phyloP scores from a whole-genome alignment of 2,113 vertebrate species.

The Chloropsis cyanopogon region DNA sequence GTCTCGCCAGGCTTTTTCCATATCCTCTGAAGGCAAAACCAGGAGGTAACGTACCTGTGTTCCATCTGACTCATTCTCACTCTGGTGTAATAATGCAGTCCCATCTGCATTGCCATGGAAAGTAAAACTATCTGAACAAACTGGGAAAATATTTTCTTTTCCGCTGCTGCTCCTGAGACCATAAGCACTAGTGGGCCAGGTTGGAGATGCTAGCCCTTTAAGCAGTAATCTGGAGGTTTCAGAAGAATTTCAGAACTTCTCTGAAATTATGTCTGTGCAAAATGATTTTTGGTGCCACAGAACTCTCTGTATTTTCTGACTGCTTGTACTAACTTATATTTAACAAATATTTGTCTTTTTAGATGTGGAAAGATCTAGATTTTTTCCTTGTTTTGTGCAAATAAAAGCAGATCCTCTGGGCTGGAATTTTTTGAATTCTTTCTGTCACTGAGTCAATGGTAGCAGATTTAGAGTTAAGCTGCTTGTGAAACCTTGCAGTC shows the following conservation, averaged over 20 bases:
- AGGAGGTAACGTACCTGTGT: not conserved
- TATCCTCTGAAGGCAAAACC: not conserved
- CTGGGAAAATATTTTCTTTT: fast-evolving
- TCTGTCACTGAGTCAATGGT: not conserved
- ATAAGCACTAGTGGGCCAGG: not conserved
- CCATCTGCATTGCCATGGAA: not conserved
- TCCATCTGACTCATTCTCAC: not conserved
- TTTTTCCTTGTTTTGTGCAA: not conserved
- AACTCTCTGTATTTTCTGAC: not conserved
- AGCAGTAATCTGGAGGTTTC: not conserved
- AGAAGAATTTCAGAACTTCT: not conserved
- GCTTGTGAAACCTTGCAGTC: not conserved
- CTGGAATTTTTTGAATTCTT: not conserved
- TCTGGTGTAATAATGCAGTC: not conserved
- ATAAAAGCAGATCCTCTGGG: not conserved
- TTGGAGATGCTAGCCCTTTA: not conserved
- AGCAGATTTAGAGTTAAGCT: not conserved
- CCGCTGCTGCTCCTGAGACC: not conserved
- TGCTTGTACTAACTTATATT: not conserved
- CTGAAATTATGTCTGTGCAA: not conserved
- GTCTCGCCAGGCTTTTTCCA: not conserved
- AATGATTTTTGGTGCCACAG: not conserved
- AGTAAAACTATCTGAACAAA: not conserved
- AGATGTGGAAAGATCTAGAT: not conserved
- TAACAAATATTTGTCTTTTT: not conserved